Evolutionary conservation across 2,113 vertebrate genomes (phyloP), one percentile per base, ranked within the genome.

Genomic region (Scophthalmus maximus): DNA sequence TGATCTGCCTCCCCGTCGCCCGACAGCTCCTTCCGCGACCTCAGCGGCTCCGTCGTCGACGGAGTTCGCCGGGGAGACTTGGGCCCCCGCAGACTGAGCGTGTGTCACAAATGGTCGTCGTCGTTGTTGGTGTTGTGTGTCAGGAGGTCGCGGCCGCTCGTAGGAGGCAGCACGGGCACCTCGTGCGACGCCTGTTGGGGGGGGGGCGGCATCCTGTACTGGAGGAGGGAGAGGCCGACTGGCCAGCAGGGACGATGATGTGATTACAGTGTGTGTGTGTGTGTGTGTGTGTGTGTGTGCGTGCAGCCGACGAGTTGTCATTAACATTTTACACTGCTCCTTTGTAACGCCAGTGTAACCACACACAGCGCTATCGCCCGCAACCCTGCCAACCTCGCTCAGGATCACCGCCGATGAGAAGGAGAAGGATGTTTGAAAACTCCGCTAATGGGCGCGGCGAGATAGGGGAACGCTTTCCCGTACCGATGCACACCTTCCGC

Each of bases 241-340:
- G 69, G 64, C 52, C 74, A 67, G 65, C n/a, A 59, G 71, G 57
- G 65, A 68, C 40, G 46, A 25, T 68, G 78, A 77, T 79, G 73
- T 83, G 76, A 82, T 84, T 78, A 83, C 73, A 79, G 59, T 32
- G 64, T 62, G 78, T 82, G 82, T 76, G 69, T 76, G 67, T 65
- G 79, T 32, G 30, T 32, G 60, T 34, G 62, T 71, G 79, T 81
- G 81, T 77, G 73, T 78, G 68, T 66, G 81, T 4, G n/a, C n/a
- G n/a, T 74, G 81, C 73, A 27, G 50, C 14, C 40, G 15, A 77
- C 85, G 63, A 70, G 79, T 83, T 76, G 82, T 85, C 81, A 81
- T 86, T 80, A 77, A 88, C 82, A 85, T 88, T 89, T 87, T 77
- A 83, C 75, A 49, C 71, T 74, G 61, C 55, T 86, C 79, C n/a